Percentiles rank a stretch among this genome's conserved stretches.
These are phyloP conservation scores for Meghimatium bilineatum DNA, from an alignment of 2,888 invertebrate genomes.

Conservation along the genomic window DNA sequence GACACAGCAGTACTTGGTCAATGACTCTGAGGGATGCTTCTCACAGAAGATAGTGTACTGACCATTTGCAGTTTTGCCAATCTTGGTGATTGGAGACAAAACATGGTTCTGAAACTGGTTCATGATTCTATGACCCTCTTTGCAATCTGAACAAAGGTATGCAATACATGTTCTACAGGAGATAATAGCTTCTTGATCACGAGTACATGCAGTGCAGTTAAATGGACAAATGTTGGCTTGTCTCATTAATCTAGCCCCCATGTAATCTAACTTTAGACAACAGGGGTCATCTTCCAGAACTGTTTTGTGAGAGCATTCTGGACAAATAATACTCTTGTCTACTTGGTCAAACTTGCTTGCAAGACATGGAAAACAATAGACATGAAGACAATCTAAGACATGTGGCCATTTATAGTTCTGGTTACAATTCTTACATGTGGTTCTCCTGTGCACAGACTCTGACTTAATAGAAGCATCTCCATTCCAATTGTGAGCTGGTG, in stretches of 20 bases:
- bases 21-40: slow-evolving; percentile 16
- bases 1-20: slow-evolving; percentile 36
- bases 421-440: slow-evolving; percentile 38
- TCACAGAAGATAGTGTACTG: slow-evolving; percentile 35
- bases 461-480: not conserved
- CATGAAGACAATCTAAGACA: slow-evolving; percentile 42
- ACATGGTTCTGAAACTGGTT: slow-evolving; percentile 38
- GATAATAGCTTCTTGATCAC: slow-evolving; percentile 35
- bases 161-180: slow-evolving; percentile 38
- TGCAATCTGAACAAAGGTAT: slow-evolving; percentile 38
- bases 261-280: slow-evolving; percentile 29
- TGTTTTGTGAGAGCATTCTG: slow-evolving; percentile 31
- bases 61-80: slow-evolving; percentile 2
- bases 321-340: slow-evolving; percentile 15
- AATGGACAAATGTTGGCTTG: slow-evolving; percentile 28
- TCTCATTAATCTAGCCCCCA: slow-evolving; percentile 27
- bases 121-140: slow-evolving; percentile 36
- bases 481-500: slow-evolving; percentile 36
- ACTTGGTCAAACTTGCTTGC: not conserved
- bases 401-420: slow-evolving; percentile 44
- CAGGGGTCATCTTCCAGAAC: slow-evolving; percentile 15
- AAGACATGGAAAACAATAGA: slow-evolving; percentile 44
- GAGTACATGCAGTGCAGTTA: slow-evolving; percentile 39
- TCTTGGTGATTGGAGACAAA: slow-evolving; percentile 37
- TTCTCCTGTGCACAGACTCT: not conserved